Conservation (phyloP, 2,797 vertebrate species). For the Lophotriccus pileatus region DNA sequence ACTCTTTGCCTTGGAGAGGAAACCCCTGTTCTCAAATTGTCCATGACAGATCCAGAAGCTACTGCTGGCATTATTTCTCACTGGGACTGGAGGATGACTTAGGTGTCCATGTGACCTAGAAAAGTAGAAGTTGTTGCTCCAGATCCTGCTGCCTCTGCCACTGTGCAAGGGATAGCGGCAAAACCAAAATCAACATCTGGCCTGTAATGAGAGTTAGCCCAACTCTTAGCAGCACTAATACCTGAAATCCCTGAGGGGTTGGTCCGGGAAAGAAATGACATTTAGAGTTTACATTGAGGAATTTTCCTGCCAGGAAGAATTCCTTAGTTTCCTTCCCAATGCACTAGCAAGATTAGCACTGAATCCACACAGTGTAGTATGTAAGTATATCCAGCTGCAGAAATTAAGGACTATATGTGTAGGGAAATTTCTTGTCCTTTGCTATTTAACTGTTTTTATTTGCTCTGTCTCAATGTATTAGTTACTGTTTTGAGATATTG, state of each 20-base stretch:
- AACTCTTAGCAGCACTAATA: neutral
- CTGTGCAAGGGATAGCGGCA: neutral
- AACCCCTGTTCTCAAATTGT: neutral
- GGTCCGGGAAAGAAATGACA: fast-evolving
- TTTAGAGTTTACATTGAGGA: neutral
- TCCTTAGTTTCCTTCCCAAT: neutral
- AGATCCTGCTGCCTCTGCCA: neutral
- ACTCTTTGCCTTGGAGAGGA: neutral
- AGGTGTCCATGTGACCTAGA: neutral
- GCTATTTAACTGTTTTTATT: neutral
- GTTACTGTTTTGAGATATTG: neutral
- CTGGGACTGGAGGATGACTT: neutral
- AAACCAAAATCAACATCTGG: neutral
- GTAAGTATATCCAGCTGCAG: neutral
- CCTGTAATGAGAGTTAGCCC: neutral
- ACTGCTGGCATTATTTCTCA: neutral
- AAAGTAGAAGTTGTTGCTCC: neutral
- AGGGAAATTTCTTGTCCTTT: neutral
- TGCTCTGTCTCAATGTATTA: neutral
- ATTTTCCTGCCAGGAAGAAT: neutral
- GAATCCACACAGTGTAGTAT: neutral
- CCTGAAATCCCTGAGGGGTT: neutral
- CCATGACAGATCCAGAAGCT: neutral
- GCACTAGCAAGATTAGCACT: neutral
- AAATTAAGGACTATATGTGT: neutral